Conservation (phyloP, 2,888 invertebrate genomes). For the Cacoxenus indagator region DNA sequence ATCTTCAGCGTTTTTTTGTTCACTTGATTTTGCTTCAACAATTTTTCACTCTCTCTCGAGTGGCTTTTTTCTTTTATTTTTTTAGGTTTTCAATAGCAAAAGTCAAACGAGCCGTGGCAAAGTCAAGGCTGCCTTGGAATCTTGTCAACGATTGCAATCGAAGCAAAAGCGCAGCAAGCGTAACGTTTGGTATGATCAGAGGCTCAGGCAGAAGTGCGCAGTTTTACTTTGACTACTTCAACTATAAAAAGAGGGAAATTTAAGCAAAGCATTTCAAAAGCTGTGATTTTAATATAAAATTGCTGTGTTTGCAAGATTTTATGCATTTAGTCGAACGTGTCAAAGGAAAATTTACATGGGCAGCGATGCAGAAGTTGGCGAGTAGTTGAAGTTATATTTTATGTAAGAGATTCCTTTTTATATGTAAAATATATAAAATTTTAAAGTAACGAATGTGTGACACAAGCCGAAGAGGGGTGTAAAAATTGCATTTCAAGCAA, state of each 20-base stretch:
- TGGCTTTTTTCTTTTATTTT: neutral
- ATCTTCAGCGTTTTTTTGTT: neutral
- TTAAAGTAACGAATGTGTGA: too few species aligned
- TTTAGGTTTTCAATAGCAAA: slow-evolving; percentile 30
- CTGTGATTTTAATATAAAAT: neutral
- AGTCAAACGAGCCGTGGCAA: slow-evolving; percentile 30
- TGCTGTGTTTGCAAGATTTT: neutral
- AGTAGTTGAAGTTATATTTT: neutral
- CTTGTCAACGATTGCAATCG: slow-evolving; percentile 46
- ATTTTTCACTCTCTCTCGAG: neutral
- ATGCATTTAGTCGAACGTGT: neutral
- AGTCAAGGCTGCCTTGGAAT: slow-evolving; percentile 39
- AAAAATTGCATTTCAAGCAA: too few species aligned
- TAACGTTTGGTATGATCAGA: too few species aligned
- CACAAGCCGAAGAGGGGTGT: too few species aligned
- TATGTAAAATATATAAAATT: neutral
- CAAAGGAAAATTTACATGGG: neutral
- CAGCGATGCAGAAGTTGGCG: neutral
- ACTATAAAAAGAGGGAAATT: neutral
- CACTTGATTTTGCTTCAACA: neutral
- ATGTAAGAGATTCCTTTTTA: neutral
- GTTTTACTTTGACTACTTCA: neutral
- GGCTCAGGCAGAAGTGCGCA: too few species aligned
- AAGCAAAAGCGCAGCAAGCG: neutral
- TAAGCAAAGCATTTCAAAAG: too few species aligned